These are phyloP conservation scores for Malurus elegans DNA, from an alignment of 2,113 vertebrate genomes.

Conservation along the genomic window DNA sequence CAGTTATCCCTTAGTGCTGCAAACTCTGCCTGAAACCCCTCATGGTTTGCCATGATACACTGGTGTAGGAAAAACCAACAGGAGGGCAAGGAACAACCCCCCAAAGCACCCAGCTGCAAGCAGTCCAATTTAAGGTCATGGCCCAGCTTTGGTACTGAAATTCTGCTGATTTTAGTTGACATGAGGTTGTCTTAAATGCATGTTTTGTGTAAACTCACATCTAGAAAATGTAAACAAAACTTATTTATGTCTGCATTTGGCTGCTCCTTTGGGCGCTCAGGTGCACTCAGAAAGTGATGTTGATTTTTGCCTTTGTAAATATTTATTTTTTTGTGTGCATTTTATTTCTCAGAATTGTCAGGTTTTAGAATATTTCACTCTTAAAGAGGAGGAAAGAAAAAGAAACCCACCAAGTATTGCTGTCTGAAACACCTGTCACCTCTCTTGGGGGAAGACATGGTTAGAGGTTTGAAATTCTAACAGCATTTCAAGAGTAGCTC, in stretches of 20 bases:
- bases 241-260: not conserved
- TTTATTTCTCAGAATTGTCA: not conserved
- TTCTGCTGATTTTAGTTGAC: not conserved
- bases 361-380: not conserved
- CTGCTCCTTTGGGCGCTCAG: not conserved
- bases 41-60: not conserved
- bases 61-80: not conserved
- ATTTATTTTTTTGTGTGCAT: rapidly evolving
- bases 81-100: not conserved
- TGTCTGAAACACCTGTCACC: not conserved
- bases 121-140: not conserved
- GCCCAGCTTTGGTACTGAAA: not conserved
- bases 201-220: not conserved
- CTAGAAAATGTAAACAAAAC: not conserved
- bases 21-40: not conserved
- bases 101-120: not conserved
- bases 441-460: not conserved
- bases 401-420: not conserved
- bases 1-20: not conserved
- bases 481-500: not conserved
- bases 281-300: not conserved
- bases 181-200: not conserved
- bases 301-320: not conserved
- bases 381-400: not conserved
- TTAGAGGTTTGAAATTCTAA: not conserved